Percentiles rank a stretch among this genome's conserved stretches.
phyloP scores from a whole-genome alignment of 2,888 invertebrate species.

The Calliphora vomitoria region DNA sequence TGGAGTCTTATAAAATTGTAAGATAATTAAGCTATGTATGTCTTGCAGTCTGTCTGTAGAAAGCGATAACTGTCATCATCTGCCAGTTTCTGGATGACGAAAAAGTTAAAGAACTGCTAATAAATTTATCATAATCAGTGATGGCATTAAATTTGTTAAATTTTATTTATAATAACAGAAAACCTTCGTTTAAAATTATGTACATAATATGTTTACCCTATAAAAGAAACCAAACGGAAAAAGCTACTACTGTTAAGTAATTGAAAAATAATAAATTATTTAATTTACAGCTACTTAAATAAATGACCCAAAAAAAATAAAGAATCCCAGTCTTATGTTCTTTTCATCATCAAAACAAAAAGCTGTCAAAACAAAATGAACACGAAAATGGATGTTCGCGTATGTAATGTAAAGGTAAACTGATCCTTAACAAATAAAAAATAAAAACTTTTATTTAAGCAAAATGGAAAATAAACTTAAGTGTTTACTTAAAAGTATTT shows the following conservation, averaged over 20 bases:
- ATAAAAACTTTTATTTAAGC: background rate
- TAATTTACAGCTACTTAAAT: slow-evolving; percentile 27
- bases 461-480: background rate
- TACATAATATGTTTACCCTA: background rate
- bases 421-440: slow-evolving; percentile 16
- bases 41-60: too few species aligned
- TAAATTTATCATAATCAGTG: too few species aligned
- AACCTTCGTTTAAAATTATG: too few species aligned
- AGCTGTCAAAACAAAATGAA: slow-evolving; percentile 18
- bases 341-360: background rate
- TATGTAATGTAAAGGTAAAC: slow-evolving; percentile 4
- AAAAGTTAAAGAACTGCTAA: too few species aligned
- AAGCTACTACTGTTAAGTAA: background rate
- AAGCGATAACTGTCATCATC: too few species aligned
- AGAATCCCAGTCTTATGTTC: background rate
- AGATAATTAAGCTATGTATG: too few species aligned
- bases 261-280: slow-evolving; percentile 19
- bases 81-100: too few species aligned
- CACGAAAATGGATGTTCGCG: background rate
- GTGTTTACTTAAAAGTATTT: background rate
- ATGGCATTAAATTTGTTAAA: too few species aligned
- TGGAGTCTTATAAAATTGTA: too few species aligned
- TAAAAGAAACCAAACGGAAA: background rate
- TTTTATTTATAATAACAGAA: too few species aligned
- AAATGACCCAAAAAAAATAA: slow-evolving; percentile 4